Percentiles rank a stretch among this genome's conserved stretches.
These are phyloP conservation scores for Neodiprion pinetum DNA, from an alignment of 1,140 invertebrate genomes.

Conservation along the genomic window DNA sequence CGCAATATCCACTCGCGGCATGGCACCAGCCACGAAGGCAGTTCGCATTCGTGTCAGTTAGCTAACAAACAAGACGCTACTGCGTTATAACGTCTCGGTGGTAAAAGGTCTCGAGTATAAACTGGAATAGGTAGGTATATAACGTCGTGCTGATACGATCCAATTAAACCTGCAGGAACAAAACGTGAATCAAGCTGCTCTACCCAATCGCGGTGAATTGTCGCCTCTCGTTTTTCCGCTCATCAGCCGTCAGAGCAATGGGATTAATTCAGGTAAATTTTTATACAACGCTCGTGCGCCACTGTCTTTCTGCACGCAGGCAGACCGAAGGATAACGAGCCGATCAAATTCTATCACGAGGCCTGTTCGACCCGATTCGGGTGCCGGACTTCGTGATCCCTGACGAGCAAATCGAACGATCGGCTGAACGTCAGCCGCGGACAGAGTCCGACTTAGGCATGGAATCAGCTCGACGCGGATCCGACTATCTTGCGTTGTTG, in stretches of 20 bases:
- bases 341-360: too few relatives aligned
- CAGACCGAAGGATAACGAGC: too few relatives aligned
- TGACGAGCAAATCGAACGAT: not conserved
- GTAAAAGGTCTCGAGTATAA: not conserved
- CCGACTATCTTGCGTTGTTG: not conserved
- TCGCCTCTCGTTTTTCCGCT: not conserved
- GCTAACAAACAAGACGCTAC: slow-evolving; percentile 7
- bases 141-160: slow-evolving; percentile 1
- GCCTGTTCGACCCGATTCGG: not conserved
- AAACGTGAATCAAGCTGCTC: not conserved
- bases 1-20: not conserved
- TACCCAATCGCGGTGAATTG: not conserved
- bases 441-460: not conserved
- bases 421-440: not conserved
- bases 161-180: not conserved
- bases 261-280: too few relatives aligned
- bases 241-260: too few relatives aligned
- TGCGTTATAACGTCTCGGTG: not conserved
- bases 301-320: too few relatives aligned
- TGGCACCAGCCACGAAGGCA: not conserved
- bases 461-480: too few relatives aligned
- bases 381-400: not conserved
- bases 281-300: too few relatives aligned
- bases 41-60: slow-evolving; percentile 7
- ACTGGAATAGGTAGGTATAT: not conserved